Evolutionary conservation across 1,140 invertebrate species (phyloP).

Genomic region (Euwallacea fornicatus): DNA sequence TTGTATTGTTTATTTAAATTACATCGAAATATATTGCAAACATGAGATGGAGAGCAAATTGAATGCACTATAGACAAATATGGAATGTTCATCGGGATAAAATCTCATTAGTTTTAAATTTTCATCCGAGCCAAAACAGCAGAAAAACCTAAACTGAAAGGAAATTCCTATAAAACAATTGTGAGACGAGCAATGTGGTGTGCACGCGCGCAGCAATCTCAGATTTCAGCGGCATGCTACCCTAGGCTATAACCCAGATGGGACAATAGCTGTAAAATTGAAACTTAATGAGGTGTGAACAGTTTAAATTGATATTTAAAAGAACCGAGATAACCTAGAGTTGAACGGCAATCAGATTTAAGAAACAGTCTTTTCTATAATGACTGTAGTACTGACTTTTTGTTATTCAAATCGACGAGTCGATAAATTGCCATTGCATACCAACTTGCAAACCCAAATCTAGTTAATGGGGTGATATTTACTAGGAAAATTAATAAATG

Average conservation of each 20-base stretch:
- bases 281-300: constrained; percentile 56
- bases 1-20: too few species aligned
- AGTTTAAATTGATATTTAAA: constrained; percentile 56
- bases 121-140: constrained; percentile 12
- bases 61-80: background rate
- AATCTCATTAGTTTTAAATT: constrained; percentile 23
- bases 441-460: too few species aligned
- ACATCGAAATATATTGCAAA: background rate
- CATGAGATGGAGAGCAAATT: background rate
- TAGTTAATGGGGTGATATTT: too few species aligned
- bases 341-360: constrained; percentile 54
- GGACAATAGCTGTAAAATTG: constrained; percentile 57
- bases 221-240: constrained; percentile 51
- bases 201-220: constrained; percentile 45
- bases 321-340: constrained; percentile 54
- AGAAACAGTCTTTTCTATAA: constrained; percentile 53
- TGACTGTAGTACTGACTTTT: constrained; percentile 47
- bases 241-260: constrained; percentile 53
- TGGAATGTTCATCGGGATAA: background rate
- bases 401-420: constrained; percentile 52
- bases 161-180: constrained; percentile 38
- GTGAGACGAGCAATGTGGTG: constrained; percentile 39
- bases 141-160: constrained; percentile 20
- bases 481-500: too few species aligned
- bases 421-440: constrained; percentile 48